Evolutionary conservation across 2,797 vertebrate genomes (phyloP), one percentile per base, ranked within the genome.

Genomic region (Sebastes oblongus): DNA sequence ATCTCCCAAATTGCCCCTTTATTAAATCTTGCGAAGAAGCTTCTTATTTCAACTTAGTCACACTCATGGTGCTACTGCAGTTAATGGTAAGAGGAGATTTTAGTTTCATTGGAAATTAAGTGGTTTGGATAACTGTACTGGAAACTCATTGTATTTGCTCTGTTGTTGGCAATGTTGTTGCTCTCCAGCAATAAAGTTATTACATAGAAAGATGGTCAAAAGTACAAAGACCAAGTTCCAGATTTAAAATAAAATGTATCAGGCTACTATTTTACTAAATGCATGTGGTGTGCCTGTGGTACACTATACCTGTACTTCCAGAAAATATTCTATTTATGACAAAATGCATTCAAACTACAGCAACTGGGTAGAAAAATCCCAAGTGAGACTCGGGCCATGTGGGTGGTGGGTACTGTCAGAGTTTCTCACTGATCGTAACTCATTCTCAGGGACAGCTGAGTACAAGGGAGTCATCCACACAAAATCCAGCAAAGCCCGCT

Each of bases 401-500:
- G 92, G 89, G 89, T 86, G 87, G 85, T 83, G 74, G 75, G 75
- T 46, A 75, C 82, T 78, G 77, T 82, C 78, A 55, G 72, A 75
- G 61, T 78, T 83, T 88, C 87, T 87, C 77, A 68, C 78, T 86
- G 84, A 77, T 79, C 85, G 77, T 93, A 93, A 93, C 82, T 93
- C 90, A 89, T 89, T 82, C 85, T 85, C 86, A 78, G 86, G 88
- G 89, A 93, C 93, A 94, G 92, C 92, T 93, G 94, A 92, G 85
- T 85, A 80, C 81, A 83, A 79, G 66, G 80, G 87, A 89, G 85
- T 89, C 87, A 90, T 92, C 90, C 88, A 81, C 89, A 85, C 87
- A 84, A 91, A 93, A 92, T 93, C 86, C 84, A 87, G 77, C 74
- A 88, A 89, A 89, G 82, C 88, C 88, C 64, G 65, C 80, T 64